Percentiles rank a stretch among this genome's conserved stretches.
Evolutionary conservation across 2,113 vertebrate species (phyloP).

Genomic region (Lepus timidus): DNA sequence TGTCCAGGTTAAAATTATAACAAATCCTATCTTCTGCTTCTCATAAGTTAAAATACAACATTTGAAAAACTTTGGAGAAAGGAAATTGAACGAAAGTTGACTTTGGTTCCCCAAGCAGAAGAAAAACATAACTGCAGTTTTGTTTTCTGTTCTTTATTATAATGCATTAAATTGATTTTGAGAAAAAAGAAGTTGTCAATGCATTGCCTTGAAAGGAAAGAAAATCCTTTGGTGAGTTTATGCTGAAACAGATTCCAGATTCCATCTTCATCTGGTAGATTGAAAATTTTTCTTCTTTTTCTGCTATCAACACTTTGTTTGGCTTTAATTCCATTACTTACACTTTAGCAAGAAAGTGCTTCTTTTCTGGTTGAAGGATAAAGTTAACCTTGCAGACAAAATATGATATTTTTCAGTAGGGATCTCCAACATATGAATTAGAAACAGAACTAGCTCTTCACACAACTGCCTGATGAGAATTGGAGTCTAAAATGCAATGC

Average conservation of each 20-base stretch:
- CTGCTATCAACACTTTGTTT: neutral
- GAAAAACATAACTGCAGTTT: neutral
- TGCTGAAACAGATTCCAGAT: neutral
- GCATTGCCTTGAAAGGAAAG: neutral
- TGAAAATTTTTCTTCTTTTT: neutral
- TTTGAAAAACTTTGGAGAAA: neutral
- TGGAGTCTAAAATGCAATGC: neutral
- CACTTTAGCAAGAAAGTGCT: neutral
- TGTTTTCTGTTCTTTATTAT: neutral
- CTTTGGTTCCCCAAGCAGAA: neutral
- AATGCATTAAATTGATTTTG: neutral
- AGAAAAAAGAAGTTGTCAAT: neutral
- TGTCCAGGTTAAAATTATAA: neutral
- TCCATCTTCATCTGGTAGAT: neutral
- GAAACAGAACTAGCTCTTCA: slow-evolving; percentile 12
- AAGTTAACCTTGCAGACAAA: slow-evolving; percentile 1
- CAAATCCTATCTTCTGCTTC: neutral
- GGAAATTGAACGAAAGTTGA: neutral
- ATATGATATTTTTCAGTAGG: neutral
- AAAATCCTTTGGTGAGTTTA: neutral
- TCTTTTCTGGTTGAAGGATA: slow-evolving; percentile 10
- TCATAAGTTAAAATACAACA: neutral
- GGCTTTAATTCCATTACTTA: slow-evolving; percentile 7
- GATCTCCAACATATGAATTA: neutral
- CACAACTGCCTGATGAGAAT: slow-evolving; percentile 29